Percentiles rank a stretch among this genome's conserved stretches.
Conservation (phyloP, 2,113 vertebrate genomes). For the Himantopus leucocephalus region DNA sequence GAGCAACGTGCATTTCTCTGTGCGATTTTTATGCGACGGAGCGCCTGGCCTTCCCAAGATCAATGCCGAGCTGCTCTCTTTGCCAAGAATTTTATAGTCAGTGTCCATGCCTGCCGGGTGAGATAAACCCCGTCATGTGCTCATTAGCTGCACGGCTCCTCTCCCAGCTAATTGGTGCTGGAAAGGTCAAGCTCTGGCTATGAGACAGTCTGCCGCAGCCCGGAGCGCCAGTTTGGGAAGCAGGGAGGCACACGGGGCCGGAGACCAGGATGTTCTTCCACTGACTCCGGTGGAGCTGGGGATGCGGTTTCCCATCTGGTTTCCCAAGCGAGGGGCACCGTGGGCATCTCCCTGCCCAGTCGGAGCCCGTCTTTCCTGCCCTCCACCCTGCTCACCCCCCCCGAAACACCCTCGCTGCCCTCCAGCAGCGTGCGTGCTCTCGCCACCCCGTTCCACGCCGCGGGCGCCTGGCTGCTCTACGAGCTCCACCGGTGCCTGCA, state of each 20-base stretch:
- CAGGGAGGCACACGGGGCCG: accelerated
- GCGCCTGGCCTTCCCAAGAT: not conserved
- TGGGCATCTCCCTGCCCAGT: not conserved
- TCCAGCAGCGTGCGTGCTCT: accelerated
- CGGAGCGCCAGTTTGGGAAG: not conserved
- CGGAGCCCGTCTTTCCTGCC: accelerated
- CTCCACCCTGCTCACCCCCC: not conserved
- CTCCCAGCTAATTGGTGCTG: slow-evolving; percentile 2
- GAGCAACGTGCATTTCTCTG: not conserved
- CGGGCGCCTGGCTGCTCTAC: accelerated
- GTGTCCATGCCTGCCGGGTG: not conserved
- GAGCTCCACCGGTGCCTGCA: not conserved
- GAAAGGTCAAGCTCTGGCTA: not conserved
- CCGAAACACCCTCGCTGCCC: not conserved
- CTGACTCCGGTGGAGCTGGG: accelerated
- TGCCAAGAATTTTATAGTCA: not conserved
- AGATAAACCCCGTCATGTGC: not conserved
- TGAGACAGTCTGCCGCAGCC: not conserved
- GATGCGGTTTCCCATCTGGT: not conserved
- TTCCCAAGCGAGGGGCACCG: accelerated
- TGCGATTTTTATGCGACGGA: not conserved
- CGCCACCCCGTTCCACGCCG: accelerated
- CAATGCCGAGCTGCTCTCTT: not conserved
- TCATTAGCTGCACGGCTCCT: slow-evolving; percentile 3
- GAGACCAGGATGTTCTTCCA: not conserved